Evolutionary conservation across 2,888 invertebrate species (phyloP), one percentile per base, ranked within the genome.

Genomic region (Odontocerum albicorne): DNA sequence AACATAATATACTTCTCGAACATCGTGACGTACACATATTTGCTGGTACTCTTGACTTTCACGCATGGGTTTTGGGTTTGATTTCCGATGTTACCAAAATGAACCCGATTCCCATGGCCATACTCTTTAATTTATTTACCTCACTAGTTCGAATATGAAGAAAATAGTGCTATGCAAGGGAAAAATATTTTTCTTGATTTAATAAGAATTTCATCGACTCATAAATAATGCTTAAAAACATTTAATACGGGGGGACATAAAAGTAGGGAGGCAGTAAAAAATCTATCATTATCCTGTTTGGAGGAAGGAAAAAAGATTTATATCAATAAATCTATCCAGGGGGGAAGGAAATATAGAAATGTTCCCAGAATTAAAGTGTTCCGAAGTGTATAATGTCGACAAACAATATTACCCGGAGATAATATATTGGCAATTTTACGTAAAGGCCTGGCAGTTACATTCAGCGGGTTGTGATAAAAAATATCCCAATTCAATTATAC

Each of bases 401-500:
- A 75, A 76, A 77, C 77, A 77, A 77, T 77, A 77, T 78, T 77
- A 77, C 74, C 74, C 74, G 70, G 66, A 71, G 74, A 74, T 74
- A 75, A 78, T 78, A 77, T 78, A 77, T 77, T 65, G 68, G 68
- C 71, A 69, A 76, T 77, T 74, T 74, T 69, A 70, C 66, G 70
- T 75, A 73, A 74, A 73, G 68, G 72, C 70, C 27, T 36, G 72
- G 70, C 74, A 71, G 72, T 77, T 77, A 75, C 72, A 38, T 49
- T 31, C 4, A 10, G 21, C 27, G 36, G n/a, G 12, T 13, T 20
- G 13, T 46, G 36, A 46, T 47, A 47, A 47, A 47, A 47, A 47
- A 17, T 20, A 44, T 44, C 32, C n/a, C n/a, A n/a, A n/a, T n/a
- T n/a, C n/a, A n/a, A n/a, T n/a, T n/a, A n/a, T n/a, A n/a, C n/a